phyloP scores from a whole-genome alignment of 23 tunicate species.

The Oikopleura albicans region DNA sequence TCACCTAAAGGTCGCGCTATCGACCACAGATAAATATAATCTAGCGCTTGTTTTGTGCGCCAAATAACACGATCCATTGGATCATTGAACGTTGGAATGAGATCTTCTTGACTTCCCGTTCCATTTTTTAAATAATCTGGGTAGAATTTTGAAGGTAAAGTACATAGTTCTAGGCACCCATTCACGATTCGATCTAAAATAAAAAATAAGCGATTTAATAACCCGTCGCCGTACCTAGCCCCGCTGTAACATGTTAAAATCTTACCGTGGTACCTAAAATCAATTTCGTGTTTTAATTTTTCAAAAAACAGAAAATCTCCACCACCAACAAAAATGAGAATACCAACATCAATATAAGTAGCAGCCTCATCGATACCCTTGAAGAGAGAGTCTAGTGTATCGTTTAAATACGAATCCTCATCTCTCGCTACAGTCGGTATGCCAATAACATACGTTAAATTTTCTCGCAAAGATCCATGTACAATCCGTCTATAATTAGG shows the following conservation, averaged over 20 bases:
- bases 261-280: background rate
- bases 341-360: background rate
- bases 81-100: background rate
- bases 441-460: no score
- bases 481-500: no score
- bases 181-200: no score
- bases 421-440: background rate
- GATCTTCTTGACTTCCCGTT: no score
- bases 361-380: no score
- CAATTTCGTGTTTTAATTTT: background rate
- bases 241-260: no score
- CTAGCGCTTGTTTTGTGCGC: background rate
- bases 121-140: no score
- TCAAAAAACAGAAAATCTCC: background rate
- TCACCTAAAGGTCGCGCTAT: background rate
- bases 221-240: no score
- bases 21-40: background rate
- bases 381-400: background rate
- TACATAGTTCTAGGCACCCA: no score
- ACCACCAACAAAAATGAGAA: background rate
- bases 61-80: background rate
- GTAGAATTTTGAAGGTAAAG: no score
- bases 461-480: no score
- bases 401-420: background rate
- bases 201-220: no score